Base-by-base conservation (phyloP, 2,797 vertebrate species). In the Gallinago stenura region DNA sequence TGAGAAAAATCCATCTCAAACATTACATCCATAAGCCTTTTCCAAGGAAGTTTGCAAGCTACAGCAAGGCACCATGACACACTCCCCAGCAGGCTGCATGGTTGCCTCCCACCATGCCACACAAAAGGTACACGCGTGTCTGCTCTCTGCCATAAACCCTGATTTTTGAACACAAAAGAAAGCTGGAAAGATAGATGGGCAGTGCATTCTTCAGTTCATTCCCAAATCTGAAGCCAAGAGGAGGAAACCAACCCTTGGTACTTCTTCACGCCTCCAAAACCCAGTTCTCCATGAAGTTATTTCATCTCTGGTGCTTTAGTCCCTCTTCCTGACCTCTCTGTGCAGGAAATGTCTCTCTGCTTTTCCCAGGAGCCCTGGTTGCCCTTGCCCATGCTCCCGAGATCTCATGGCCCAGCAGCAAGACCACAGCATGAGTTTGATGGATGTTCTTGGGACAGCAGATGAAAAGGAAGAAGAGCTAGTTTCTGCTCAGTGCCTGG, bases 91-190 rank as follows among this genome's bases (percentile, higher is more conserved):
- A 43, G 61, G 57, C 21, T 61, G 41, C 43, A 7, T 0, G 1
- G 10, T 12, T 14, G 43, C 48, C 30, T 68, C 73, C 70, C 68
- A 51, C 17, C 24, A 10, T 1, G 20, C 35, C 64, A 12, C 15
- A 33, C 16, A 12, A 50, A 48, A 60, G 14, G 30, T 6, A n/a
- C 25, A 4, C 0, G 2, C 1, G 8, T 3, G 2, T 7, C 72
- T 53, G 50, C 56, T 58, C 43, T 48, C 68, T 45, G 57, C n/a
- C 89, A 88, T 24, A 66, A 80, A 65, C 30, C 37, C 48, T 15
- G n/a, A 35, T 7, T 71, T 66, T 24, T 46, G 26, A 48, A 71
- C 33, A 41, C 37, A 53, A 69, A 72, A 58, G 19, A 15, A 88
- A 66, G 64, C 53, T 46, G 37, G 83, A 21, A 72, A n/a, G 53